Conservation (phyloP, 2,797 vertebrate species). For the Aldrovandia affinis region DNA sequence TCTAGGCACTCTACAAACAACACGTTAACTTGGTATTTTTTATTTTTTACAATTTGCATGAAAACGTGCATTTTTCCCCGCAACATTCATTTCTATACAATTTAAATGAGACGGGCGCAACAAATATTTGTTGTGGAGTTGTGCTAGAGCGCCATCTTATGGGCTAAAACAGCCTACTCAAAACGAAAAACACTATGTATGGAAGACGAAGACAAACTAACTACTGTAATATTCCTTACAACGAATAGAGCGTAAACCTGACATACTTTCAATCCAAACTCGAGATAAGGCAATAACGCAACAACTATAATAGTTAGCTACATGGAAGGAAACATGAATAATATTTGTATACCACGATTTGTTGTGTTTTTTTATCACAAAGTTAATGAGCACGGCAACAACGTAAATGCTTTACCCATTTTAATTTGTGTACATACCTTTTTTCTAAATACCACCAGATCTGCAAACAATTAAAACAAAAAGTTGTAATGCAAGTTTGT, state of each 20-base stretch:
- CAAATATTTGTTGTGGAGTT: too few relatives aligned
- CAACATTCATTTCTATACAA: too few relatives aligned
- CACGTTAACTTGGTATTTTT: neutral
- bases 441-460: neutral
- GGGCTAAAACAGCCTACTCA: neutral
- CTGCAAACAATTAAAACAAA: neutral
- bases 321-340: too few relatives aligned
- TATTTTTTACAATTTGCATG: neutral
- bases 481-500: neutral
- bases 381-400: too few relatives aligned
- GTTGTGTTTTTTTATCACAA: too few relatives aligned
- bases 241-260: too few relatives aligned
- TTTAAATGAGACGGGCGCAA: too few relatives aligned
- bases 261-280: too few relatives aligned
- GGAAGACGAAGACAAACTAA: neutral
- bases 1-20: neutral
- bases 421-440: neutral
- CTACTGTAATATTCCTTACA: neutral
- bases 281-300: too few relatives aligned
- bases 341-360: too few relatives aligned
- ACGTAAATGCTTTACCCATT: too few relatives aligned
- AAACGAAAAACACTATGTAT: neutral
- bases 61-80: neutral
- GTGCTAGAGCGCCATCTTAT: slow-evolving; percentile 7
- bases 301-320: too few relatives aligned